A percentile compares a stretch with the other conserved stretches of the same genome.
Evolutionary conservation across 2,113 vertebrate species (phyloP).

Genomic region (Corynorhinus townsendii): DNA sequence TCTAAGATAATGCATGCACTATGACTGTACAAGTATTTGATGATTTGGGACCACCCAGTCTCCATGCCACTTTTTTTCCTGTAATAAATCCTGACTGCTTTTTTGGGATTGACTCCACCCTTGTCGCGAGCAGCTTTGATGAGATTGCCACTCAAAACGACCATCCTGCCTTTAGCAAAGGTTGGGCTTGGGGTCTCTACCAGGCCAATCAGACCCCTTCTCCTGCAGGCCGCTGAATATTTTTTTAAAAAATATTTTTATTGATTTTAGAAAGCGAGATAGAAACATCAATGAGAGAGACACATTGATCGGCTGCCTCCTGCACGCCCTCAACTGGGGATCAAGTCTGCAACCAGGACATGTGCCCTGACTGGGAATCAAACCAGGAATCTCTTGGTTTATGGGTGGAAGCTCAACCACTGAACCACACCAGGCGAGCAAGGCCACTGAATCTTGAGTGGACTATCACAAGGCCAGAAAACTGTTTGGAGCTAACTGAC

Average conservation of each 20-base stretch:
- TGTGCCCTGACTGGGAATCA: too few species aligned
- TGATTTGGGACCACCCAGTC: background rate
- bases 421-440: too few species aligned
- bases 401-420: too few species aligned
- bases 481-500: background rate
- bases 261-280: too few species aligned
- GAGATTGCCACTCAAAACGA: background rate
- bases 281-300: too few species aligned
- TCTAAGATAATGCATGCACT: background rate
- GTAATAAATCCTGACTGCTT: background rate
- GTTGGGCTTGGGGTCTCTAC: background rate
- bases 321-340: too few species aligned
- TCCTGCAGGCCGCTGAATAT: background rate
- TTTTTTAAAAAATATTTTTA: background rate
- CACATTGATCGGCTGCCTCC: too few species aligned
- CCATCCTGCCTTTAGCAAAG: background rate
- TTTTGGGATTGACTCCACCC: background rate
- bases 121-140: background rate
- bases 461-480: background rate
- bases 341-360: too few species aligned
- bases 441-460: background rate
- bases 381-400: too few species aligned
- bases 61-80: background rate
- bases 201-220: too few species aligned
- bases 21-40: background rate